These are phyloP conservation scores for Lagopus muta DNA, from an alignment of 2,113 vertebrate genomes.

Conservation along the genomic window DNA sequence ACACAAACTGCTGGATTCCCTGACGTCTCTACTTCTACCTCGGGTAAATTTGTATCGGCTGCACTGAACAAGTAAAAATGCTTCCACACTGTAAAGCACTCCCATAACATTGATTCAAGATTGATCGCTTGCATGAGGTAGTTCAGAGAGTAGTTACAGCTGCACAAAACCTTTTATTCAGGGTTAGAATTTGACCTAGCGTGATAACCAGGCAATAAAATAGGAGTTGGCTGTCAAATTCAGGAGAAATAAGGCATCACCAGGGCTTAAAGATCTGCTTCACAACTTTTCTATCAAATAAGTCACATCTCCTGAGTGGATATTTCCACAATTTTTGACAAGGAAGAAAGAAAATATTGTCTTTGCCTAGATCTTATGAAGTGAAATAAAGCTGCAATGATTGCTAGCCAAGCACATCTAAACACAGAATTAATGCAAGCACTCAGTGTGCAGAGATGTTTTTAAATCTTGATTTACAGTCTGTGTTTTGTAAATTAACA, in stretches of 20 bases:
- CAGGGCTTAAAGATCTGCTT: conserved; percentile 12
- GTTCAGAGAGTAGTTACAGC: background rate
- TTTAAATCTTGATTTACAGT: background rate
- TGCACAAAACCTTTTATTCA: background rate
- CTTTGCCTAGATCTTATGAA: background rate
- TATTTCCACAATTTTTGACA: background rate
- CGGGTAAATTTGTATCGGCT: background rate
- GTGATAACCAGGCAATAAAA: conserved; percentile 43
- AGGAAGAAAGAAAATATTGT: background rate
- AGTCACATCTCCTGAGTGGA: background rate
- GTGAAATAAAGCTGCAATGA: background rate
- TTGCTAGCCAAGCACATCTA: background rate
- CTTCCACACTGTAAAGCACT: background rate
- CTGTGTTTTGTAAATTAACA: background rate
- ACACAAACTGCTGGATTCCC: background rate
- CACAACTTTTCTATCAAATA: background rate
- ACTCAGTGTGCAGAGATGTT: background rate
- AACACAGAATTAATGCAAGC: background rate
- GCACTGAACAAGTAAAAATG: background rate
- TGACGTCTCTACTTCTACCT: background rate
- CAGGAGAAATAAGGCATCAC: background rate
- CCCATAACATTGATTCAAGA: background rate
- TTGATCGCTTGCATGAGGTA: background rate
- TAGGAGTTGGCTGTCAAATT: conserved; percentile 11
- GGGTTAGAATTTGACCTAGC: background rate